These are phyloP conservation scores for Turritopsis dohrnii DNA, from an alignment of 30 jellyfish, hydroid and myxozoan species.

Conservation along the genomic window DNA sequence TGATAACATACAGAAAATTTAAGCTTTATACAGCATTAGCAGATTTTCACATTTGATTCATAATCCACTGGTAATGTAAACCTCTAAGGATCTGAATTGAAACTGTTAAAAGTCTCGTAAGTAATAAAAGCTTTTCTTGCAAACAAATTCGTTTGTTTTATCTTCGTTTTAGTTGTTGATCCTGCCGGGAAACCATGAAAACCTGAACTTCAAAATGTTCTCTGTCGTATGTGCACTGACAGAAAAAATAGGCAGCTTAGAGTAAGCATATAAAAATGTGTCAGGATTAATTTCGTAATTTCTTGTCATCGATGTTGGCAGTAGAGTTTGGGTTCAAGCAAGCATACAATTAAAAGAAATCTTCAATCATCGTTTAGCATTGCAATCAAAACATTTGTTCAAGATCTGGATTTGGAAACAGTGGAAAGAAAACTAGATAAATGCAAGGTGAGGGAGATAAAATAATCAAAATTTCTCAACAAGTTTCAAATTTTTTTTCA, in stretches of 20 bases:
- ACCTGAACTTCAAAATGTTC: constrained; percentile 51
- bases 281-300: neutral
- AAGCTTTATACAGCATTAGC: too few species aligned
- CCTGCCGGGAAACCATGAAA: constrained; percentile 34
- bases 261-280: constrained; percentile 31
- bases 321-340: too few species aligned
- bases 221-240: constrained; percentile 48
- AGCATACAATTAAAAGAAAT: neutral
- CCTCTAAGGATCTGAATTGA: too few species aligned
- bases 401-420: constrained; percentile 50
- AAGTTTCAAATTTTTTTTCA: neutral
- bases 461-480: neutral
- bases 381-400: constrained; percentile 43
- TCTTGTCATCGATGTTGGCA: too few species aligned
- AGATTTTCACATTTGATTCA: too few species aligned
- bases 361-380: constrained; percentile 16
- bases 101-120: too few species aligned
- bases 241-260: constrained; percentile 48
- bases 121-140: too few species aligned
- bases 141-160: neutral
- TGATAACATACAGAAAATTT: too few species aligned
- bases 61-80: too few species aligned
- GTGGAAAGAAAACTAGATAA: constrained; percentile 65
- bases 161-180: constrained; percentile 27
- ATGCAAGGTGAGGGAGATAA: constrained; percentile 68